Conservation (phyloP, 1,140 invertebrate genomes). For the Drosophila bocqueti region DNA sequence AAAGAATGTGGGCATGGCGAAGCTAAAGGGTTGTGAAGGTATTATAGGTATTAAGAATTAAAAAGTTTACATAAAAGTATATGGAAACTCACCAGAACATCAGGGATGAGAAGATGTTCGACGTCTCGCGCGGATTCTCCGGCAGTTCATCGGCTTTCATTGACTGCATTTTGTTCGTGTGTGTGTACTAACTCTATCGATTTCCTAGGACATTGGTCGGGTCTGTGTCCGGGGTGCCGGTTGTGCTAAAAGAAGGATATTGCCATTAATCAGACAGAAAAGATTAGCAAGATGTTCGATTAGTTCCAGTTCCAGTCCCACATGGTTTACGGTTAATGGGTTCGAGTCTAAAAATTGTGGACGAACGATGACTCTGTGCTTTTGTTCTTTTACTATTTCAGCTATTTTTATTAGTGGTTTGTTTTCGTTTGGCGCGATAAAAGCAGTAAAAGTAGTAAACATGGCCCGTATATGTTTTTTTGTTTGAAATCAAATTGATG, state of each 20-base stretch:
- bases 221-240: constrained; percentile 10
- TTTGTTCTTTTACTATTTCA: constrained; percentile 23
- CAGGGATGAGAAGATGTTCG: constrained; percentile 73
- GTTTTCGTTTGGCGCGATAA: constrained; percentile 30
- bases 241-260: constrained; percentile 27
- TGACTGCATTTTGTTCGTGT: constrained; percentile 77
- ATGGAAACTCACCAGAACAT: constrained; percentile 74
- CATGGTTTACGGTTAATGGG: not conserved
- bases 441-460: constrained; percentile 5
- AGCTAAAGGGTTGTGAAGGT: constrained; percentile 67
- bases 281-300: not conserved
- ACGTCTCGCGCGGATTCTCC: constrained; percentile 78
- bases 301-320: constrained; percentile 1
- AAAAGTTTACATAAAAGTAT: not conserved
- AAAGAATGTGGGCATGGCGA: constrained; percentile 86
- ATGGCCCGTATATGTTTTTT: not conserved
- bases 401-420: constrained; percentile 27
- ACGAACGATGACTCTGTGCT: constrained; percentile 8
- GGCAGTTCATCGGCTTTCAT: constrained; percentile 77
- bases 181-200: constrained; percentile 40
- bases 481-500: constrained; percentile 4
- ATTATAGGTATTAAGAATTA: not conserved
- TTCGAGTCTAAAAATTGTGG: constrained; percentile 10
- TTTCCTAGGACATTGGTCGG: constrained; percentile 59
- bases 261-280: not conserved